Evolutionary conservation across 1,140 invertebrate genomes (phyloP).

Genomic region (Eueides isabella): DNA sequence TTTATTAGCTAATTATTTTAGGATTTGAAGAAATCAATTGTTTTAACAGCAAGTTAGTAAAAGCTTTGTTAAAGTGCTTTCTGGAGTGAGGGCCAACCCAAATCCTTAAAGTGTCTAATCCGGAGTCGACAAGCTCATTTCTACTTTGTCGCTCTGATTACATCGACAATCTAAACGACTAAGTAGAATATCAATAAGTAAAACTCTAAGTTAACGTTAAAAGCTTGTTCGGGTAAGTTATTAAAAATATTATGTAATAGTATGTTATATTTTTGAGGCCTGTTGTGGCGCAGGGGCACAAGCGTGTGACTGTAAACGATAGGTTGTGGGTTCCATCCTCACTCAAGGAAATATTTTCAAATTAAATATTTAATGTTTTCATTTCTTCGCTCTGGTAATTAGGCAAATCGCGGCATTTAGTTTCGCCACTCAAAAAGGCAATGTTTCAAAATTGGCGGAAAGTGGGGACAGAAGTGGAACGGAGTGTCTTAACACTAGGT

Average conservation of each 20-base stretch:
- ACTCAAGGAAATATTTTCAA: no score
- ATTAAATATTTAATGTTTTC: no score
- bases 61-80: slow-evolving; percentile 12
- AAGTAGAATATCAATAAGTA: slow-evolving; percentile 9
- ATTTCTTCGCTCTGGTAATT: no score
- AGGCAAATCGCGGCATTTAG: no score
- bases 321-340: no score
- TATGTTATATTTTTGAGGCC: background rate
- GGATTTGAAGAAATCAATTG: slow-evolving; percentile 1
- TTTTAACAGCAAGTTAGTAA: slow-evolving; percentile 1
- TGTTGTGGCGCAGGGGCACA: background rate
- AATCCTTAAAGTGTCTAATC: slow-evolving; percentile 35
- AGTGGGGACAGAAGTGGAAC: no score
- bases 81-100: slow-evolving; percentile 21
- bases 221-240: background rate
- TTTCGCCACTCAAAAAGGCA: no score
- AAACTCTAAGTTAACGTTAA: slow-evolving; percentile 7
- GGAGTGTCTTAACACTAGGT: no score
- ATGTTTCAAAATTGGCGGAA: no score
- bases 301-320: no score
- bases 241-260: background rate
- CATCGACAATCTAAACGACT: slow-evolving; percentile 47
- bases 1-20: background rate
- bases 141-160: slow-evolving; percentile 47
- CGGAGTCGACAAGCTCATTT: slow-evolving; percentile 45